These are phyloP conservation scores for Blastobasis lacticolella DNA, from an alignment of 2,888 invertebrate genomes.

Conservation along the genomic window DNA sequence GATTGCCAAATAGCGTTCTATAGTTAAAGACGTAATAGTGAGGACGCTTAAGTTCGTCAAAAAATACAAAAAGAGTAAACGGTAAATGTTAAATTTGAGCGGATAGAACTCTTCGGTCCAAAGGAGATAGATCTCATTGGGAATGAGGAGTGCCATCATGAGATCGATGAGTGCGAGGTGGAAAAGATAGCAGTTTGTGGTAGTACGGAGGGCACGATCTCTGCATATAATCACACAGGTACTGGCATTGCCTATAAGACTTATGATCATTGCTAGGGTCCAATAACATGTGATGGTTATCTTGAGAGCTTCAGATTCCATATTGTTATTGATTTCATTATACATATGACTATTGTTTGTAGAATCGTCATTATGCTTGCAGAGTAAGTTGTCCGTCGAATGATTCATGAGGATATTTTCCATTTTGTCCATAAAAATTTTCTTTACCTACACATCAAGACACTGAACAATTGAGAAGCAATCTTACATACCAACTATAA, in stretches of 20 bases:
- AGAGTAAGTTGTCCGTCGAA: too few relatives aligned
- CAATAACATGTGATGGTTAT: too few relatives aligned
- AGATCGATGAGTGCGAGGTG: constrained; percentile 85
- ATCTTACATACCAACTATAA: too few relatives aligned
- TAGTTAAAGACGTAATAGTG: constrained; percentile 89
- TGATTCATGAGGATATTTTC: too few relatives aligned
- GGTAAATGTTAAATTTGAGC: constrained; percentile 85
- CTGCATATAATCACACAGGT: constrained; percentile 84
- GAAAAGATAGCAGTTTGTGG: constrained; percentile 87
- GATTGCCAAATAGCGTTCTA: constrained; percentile 90
- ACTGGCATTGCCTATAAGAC: constrained; percentile 82
- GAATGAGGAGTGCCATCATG: constrained; percentile 80
- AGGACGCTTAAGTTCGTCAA: constrained; percentile 86
- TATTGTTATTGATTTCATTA: too few relatives aligned
- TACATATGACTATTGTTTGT: too few relatives aligned
- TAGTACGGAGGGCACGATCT: constrained; percentile 85
- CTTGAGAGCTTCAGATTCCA: too few relatives aligned
- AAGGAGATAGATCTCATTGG: constrained; percentile 84
- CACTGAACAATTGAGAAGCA: too few relatives aligned
- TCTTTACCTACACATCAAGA: too few relatives aligned
- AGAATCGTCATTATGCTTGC: too few relatives aligned
- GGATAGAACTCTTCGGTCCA: constrained; percentile 84
- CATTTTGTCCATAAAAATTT: too few relatives aligned
- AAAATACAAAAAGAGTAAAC: constrained; percentile 84
- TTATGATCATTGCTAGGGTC: constrained; percentile 76